These are phyloP conservation scores for Ganaspis sp. DNA, from an alignment of 1,140 invertebrate species.

Conservation along the genomic window DNA sequence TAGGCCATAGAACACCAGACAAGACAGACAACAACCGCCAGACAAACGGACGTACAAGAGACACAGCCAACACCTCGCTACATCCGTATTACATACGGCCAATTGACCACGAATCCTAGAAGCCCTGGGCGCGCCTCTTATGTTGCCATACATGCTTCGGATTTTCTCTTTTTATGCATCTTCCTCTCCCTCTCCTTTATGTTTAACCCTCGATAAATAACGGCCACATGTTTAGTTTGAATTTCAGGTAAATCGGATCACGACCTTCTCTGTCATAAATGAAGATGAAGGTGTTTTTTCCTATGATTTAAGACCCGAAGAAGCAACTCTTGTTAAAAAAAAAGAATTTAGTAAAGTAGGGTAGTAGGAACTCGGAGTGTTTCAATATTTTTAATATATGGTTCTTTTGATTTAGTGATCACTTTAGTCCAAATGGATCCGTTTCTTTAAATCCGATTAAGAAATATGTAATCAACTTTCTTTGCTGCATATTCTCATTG, in stretches of 20 bases:
- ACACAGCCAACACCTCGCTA: conserved; percentile 60
- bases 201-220: conserved; percentile 29
- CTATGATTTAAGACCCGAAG: not conserved
- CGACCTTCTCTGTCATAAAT: conserved; percentile 27
- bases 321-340: not conserved
- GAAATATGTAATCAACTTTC: too few species aligned
- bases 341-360: not conserved
- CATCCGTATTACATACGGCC: conserved; percentile 72
- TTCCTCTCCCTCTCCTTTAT: not conserved
- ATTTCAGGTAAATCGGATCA: conserved; percentile 30
- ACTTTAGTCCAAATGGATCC: too few species aligned
- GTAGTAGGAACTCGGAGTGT: not conserved
- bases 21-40: conserved; percentile 52
- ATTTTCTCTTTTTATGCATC: conserved; percentile 39
- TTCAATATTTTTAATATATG: too few species aligned
- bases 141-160: conserved; percentile 63
- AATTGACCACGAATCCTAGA: conserved; percentile 74
- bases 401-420: too few species aligned
- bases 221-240: conserved; percentile 15
- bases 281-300: conserved; percentile 7
- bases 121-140: conserved; percentile 67
- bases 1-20: conserved; percentile 35
- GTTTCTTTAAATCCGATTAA: too few species aligned
- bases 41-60: conserved; percentile 59
- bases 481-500: too few species aligned